These are phyloP conservation scores for Gallinago solitaria DNA, from an alignment of 2,797 vertebrate species.

Conservation along the genomic window DNA sequence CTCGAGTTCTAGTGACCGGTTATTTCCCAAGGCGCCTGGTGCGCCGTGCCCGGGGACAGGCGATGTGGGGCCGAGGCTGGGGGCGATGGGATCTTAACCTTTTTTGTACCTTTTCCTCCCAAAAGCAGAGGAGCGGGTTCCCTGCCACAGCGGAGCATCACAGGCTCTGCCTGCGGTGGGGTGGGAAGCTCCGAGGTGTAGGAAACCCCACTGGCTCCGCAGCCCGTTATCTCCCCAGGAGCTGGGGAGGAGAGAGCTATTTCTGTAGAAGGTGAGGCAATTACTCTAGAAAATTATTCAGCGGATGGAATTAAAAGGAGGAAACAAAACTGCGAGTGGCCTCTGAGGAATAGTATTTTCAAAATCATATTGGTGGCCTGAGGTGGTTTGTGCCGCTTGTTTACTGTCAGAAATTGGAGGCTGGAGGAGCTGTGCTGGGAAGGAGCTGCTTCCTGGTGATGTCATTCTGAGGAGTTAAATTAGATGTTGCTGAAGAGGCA, in stretches of 20 bases:
- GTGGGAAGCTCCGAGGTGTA: background rate
- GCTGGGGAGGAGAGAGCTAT: background rate
- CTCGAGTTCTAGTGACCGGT: too few relatives aligned
- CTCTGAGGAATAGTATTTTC: background rate
- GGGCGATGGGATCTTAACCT: background rate
- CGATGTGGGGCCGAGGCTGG: rapidly evolving
- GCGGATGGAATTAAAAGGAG: background rate
- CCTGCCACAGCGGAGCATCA: background rate
- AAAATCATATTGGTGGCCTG: background rate
- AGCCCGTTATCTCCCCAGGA: background rate
- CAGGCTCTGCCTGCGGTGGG: background rate
- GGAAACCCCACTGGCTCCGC: background rate
- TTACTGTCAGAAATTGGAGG: background rate
- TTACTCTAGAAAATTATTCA: background rate
- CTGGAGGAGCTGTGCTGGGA: background rate
- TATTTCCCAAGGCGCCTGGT: background rate
- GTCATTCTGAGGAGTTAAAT: background rate
- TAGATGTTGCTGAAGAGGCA: background rate
- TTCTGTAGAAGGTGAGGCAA: background rate
- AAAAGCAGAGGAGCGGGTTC: background rate
- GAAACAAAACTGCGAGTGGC: background rate
- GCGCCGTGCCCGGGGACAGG: background rate
- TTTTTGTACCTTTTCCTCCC: rapidly evolving
- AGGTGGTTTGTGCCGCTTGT: background rate
- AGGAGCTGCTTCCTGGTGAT: background rate